Evolutionary conservation across 2,113 vertebrate genomes (phyloP), one percentile per base, ranked within the genome.

Genomic region (Taxidea taxus): DNA sequence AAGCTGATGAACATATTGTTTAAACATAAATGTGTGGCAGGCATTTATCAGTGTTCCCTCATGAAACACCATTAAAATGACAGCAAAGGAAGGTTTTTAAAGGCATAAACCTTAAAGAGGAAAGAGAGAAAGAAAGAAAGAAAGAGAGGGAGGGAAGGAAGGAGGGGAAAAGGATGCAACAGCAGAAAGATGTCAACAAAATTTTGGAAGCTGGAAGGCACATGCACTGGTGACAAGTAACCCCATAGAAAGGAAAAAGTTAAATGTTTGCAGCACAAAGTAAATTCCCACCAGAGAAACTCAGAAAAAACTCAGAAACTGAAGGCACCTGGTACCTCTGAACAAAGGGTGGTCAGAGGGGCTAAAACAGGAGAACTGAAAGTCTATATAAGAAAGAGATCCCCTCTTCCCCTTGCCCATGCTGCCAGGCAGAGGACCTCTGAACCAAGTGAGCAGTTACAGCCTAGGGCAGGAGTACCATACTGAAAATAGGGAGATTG

Each of bases 31-130:
- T 14, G 78, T 44, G 66, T 4, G 78, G 23, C 7, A 34, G 54
- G 31, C 25, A 84, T 21, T 92, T 68, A 84, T 72, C 83, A 75
- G 39, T 62, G 25, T 75, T 62, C 75, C 44, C 44, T 92, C 62
- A 96, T n/a, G 42, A 92, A 89, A 90, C 29, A 85, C 6, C 85
- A 84, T 54, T 70, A 68, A 94, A 95, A 95, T 42, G 81, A 84
- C 16, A 89, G 20, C 56, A 87, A 66, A 87, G 15, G 31, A 2
- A 37, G 39, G 86, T 70, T 70, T 64, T 51, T 29, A 54, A 49
- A 66, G 47, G n/a, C 31, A 47, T 49, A 86, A 62, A 89, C 66
- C 9, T 54, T 54, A 56, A 21, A 56, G 21, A 56, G 54, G 54
- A 56, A 56, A 56, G 54, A 56, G 20, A 23, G 20, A 58, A 9